Evolutionary conservation across 2,888 invertebrate genomes (phyloP), one percentile per base, ranked within the genome.

Genomic region (Dolichomitus sp.): DNA sequence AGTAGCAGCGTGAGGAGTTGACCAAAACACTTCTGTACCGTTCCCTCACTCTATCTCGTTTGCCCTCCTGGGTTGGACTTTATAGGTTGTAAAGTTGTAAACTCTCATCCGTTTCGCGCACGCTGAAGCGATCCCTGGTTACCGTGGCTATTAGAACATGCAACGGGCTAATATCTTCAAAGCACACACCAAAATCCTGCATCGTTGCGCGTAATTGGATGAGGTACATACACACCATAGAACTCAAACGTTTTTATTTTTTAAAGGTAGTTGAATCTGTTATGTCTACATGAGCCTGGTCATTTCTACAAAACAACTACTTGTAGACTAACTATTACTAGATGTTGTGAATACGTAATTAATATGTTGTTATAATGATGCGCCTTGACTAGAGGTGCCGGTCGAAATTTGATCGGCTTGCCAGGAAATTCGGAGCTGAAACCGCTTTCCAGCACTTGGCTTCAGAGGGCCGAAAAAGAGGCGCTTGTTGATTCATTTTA

Each of bases 21-120:
- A 89, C 84, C 87, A 78, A 81, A 88, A 87, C 88, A 86, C 86
- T 78, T 87, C 61, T 37, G 33, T n/a, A 14, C 50, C 42, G n/a
- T 37, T 37, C 50, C 37, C n/a, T 54, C 61, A 40, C 66, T 23
- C 63, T 30, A 61, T 45, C 14, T 57, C 6, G 54, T 12, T 69
- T 37, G 6, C 52, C 12, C 63, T 70, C 42, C 52, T 19, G 23
- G 27, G 65, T 54, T 61, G 52, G 84, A 84, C 86, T 91, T 91
- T 90, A 90, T 90, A 87, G 88, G 87, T 89, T 89, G 89, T 90
- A 90, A 91, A 90, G 87, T 87, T 89, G 89, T 89, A 89, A 90
- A 89, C 88, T 85, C 84, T 82, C 81, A 66, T 72, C 81, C 80
- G 59, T 85, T 79, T 79, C 74, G 81, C 79, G 78, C 75, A 70